These are phyloP conservation scores for Sitta europaea DNA, from an alignment of 2,113 vertebrate species.

Conservation along the genomic window DNA sequence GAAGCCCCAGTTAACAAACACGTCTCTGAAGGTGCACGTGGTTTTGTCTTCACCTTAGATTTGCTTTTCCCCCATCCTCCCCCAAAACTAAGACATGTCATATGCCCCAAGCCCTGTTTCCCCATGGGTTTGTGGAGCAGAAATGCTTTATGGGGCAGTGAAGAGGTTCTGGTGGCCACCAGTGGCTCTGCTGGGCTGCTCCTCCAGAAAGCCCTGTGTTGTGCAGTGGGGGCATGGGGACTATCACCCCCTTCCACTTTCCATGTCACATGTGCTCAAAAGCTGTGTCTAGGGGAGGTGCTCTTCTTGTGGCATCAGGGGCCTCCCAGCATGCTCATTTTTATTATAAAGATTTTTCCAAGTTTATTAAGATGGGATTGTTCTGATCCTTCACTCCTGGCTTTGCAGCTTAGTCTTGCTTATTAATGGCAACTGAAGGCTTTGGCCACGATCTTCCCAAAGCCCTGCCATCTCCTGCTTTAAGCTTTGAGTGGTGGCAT, in stretches of 20 bases:
- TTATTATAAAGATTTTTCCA: background rate
- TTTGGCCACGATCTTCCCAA: background rate
- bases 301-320: background rate
- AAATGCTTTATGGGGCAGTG: background rate
- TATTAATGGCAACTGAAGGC: background rate
- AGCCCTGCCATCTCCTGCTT: fast-evolving
- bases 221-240: background rate
- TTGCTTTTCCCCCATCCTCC: background rate
- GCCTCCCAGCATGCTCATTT: fast-evolving
- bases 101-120: background rate
- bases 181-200: background rate
- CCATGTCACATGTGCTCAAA: fast-evolving
- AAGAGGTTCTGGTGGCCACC: background rate
- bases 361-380: background rate
- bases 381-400: background rate
- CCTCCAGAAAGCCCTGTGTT: fast-evolving
- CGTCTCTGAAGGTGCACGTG: background rate
- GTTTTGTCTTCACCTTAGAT: background rate
- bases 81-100: background rate
- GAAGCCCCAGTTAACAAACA: background rate
- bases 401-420: background rate
- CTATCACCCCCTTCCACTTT: background rate
- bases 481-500: background rate
- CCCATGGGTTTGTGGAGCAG: background rate
- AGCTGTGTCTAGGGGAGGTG: background rate